Evolutionary conservation across 2,888 invertebrate species (phyloP).

Genomic region (Drosophila paramelanica): DNA sequence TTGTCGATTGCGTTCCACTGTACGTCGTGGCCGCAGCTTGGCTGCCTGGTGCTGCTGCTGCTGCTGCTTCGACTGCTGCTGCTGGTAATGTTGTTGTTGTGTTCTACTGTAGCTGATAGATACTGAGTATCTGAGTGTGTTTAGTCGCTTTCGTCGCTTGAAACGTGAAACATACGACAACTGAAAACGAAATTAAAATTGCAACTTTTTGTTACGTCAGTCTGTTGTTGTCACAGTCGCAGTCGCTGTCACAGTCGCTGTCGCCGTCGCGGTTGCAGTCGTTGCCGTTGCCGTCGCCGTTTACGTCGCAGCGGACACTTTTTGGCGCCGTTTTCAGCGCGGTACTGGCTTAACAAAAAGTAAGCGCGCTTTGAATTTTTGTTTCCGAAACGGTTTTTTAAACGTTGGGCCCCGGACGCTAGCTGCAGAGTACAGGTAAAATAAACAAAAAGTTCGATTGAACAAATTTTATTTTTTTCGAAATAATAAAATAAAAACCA

Average conservation of each 20-base stretch:
- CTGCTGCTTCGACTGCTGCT: conserved; percentile 27
- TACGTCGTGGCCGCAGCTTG: conserved; percentile 35
- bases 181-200: conserved; percentile 67
- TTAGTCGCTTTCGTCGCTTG: conserved; percentile 83
- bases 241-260: conserved; percentile 17
- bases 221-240: conserved; percentile 48
- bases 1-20: conserved; percentile 28
- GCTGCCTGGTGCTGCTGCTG: conserved; percentile 33
- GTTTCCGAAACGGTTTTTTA: conserved; percentile 39
- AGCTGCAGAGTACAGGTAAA: conserved; percentile 51
- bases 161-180: conserved; percentile 81
- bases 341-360: conserved; percentile 29
- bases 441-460: conserved; percentile 42
- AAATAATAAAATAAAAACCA: conserved; percentile 51
- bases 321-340: conserved; percentile 70
- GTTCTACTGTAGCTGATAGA: conserved; percentile 80
- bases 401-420: conserved; percentile 11
- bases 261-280: conserved; percentile 15
- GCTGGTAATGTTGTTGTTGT: conserved; percentile 57
- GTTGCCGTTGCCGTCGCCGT: conserved; percentile 13
- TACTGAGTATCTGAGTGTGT: conserved; percentile 75
- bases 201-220: conserved; percentile 75
- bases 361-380: conserved; percentile 34
- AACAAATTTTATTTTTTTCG: conserved; percentile 28
- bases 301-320: conserved; percentile 36